phyloP scores from a whole-genome alignment of 1,140 invertebrate species.

The Drosophila subobscura region DNA sequence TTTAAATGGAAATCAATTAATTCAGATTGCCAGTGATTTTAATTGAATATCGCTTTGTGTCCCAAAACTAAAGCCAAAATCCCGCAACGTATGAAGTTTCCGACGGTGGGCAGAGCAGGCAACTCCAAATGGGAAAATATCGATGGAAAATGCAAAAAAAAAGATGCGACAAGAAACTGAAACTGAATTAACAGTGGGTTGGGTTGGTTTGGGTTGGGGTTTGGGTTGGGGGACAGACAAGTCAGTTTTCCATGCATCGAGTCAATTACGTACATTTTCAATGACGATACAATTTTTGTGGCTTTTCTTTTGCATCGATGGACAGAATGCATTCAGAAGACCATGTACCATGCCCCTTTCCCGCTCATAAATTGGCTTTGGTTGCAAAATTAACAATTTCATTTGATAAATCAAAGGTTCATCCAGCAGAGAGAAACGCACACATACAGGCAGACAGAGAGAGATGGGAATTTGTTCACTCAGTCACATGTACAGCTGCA shows the following conservation, averaged over 20 bases:
- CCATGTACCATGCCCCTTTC: no score
- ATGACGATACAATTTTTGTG: slow-evolving; percentile 53
- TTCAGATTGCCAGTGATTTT: slow-evolving; percentile 55
- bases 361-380: slow-evolving; percentile 63
- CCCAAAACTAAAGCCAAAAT: slow-evolving; percentile 38
- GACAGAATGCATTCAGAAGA: background rate
- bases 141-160: slow-evolving; percentile 5
- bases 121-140: background rate
- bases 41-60: slow-evolving; percentile 61
- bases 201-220: no score
- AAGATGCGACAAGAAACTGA: slow-evolving; percentile 31
- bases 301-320: background rate
- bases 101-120: background rate
- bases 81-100: no score
- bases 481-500: slow-evolving; percentile 19
- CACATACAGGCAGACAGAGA: slow-evolving; percentile 26
- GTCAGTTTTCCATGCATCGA: slow-evolving; percentile 27
- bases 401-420: slow-evolving; percentile 76
- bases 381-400: slow-evolving; percentile 75
- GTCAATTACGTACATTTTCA: slow-evolving; percentile 59
- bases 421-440: slow-evolving; percentile 14
- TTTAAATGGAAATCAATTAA: slow-evolving; percentile 73
- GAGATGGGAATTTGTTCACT: slow-evolving; percentile 4
- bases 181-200: slow-evolving; percentile 65
- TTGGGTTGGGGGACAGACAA: background rate